Percentiles rank a stretch among this genome's conserved stretches.
phyloP scores from a whole-genome alignment of 37 sponge, comb jelly and placozoan species.

The Bolinopsis microptera region DNA sequence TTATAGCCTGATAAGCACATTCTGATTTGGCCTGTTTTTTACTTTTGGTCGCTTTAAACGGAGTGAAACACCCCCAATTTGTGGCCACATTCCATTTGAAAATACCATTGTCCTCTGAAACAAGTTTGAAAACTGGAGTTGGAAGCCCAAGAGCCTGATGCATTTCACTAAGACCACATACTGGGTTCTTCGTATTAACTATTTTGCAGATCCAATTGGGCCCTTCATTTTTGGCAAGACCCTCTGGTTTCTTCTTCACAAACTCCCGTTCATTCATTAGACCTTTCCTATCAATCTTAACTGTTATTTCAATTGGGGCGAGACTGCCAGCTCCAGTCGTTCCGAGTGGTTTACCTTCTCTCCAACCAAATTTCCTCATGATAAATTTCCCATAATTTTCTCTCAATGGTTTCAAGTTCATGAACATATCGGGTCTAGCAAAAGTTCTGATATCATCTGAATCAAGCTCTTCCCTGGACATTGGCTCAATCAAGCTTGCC shows the following conservation, averaged over 20 bases:
- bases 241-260: slow-evolving; percentile 24
- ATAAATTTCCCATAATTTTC: slow-evolving; percentile 41
- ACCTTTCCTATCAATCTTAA: slow-evolving; percentile 38
- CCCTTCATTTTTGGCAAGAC: slow-evolving; percentile 35
- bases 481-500: slow-evolving; percentile 32
- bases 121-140: slow-evolving; percentile 51
- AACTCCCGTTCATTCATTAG: background rate
- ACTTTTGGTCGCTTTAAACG: background rate
- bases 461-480: slow-evolving; percentile 42
- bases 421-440: slow-evolving; percentile 49
- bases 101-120: background rate
- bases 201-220: slow-evolving; percentile 52
- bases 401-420: slow-evolving; percentile 30
- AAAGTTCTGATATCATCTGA: slow-evolving; percentile 59
- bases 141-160: slow-evolving; percentile 51
- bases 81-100: slow-evolving; percentile 43
- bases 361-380: slow-evolving; percentile 58
- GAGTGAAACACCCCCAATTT: slow-evolving; percentile 45
- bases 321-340: slow-evolving; percentile 27
- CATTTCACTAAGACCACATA: slow-evolving; percentile 17
- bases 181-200: slow-evolving; percentile 8
- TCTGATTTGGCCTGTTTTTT: slow-evolving; percentile 59
- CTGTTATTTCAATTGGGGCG: slow-evolving; percentile 35
- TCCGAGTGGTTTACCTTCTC: slow-evolving; percentile 40
- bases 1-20: slow-evolving; percentile 46